These are phyloP conservation scores for Lutjanus erythropterus DNA, from an alignment of 2,113 vertebrate genomes.

Conservation along the genomic window DNA sequence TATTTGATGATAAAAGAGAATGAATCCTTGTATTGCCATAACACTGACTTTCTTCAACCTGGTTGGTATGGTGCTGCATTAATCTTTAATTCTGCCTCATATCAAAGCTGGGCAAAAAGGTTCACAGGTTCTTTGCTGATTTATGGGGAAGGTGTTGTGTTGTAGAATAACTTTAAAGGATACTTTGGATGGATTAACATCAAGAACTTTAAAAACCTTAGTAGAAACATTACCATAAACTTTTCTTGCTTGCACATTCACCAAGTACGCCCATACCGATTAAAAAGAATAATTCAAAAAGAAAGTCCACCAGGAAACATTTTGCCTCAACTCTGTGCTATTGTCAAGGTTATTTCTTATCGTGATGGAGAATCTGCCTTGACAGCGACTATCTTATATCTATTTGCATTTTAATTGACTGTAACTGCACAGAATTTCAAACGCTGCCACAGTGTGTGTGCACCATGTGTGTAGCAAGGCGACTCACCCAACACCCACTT, in stretches of 20 bases:
- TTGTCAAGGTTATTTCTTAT: conserved; percentile 32
- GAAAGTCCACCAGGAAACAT: background rate
- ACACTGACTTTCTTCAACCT: conserved; percentile 34
- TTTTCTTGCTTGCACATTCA: background rate
- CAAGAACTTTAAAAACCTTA: background rate
- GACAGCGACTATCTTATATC: background rate
- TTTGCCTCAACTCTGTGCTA: background rate
- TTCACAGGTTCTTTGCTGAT: conserved; percentile 11
- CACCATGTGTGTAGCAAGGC: background rate
- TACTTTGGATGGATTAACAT: background rate
- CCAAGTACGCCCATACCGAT: background rate
- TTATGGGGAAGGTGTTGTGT: background rate
- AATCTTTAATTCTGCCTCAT: conserved; percentile 47
- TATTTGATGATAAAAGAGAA: conserved; percentile 64
- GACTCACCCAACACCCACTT: conserved; percentile 97
- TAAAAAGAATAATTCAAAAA: background rate
- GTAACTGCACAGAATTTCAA: conserved; percentile 3
- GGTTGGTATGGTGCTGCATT: conserved; percentile 7
- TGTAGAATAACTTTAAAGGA: background rate
- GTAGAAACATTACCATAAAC: background rate
- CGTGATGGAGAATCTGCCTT: conserved; percentile 17
- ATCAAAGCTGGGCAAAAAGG: conserved; percentile 25
- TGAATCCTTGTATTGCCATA: conserved; percentile 4
- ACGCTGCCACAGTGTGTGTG: background rate
- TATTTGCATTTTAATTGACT: conserved; percentile 23